These are phyloP conservation scores for Marronus borbonicus DNA, from an alignment of 2,888 invertebrate species.

Conservation along the genomic window DNA sequence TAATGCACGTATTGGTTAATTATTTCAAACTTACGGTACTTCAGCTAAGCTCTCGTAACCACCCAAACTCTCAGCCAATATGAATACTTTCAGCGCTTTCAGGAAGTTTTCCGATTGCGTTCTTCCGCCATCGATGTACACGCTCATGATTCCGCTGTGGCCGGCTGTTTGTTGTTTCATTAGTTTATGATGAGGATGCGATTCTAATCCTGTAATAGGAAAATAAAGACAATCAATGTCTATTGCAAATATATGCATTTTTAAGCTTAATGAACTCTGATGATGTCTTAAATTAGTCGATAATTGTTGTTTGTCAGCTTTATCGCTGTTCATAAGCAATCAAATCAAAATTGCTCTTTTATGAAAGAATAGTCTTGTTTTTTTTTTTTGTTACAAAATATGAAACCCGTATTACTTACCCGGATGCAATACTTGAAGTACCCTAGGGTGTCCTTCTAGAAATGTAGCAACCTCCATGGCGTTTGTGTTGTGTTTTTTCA, in stretches of 20 bases:
- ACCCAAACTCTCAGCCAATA: conserved; percentile 94
- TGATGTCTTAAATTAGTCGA: too few species aligned
- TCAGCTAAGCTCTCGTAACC: conserved; percentile 96
- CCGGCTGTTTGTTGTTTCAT: conserved; percentile 87
- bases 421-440: conserved; percentile 89
- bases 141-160: conserved; percentile 93
- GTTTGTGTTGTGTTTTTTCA: conserved; percentile 90
- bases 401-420: conserved; percentile 69
- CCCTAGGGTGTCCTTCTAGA: conserved; percentile 84
- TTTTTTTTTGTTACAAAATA: too few species aligned
- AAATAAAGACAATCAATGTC: conserved; percentile 25
- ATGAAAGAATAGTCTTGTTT: too few species aligned
- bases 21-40: conserved; percentile 82
- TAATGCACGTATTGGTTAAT: conserved; percentile 8
- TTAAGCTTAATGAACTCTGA: too few species aligned
- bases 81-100: conserved; percentile 84
- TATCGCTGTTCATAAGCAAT: too few species aligned
- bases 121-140: conserved; percentile 86
- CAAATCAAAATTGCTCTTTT: too few species aligned
- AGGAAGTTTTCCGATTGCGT: conserved; percentile 83
- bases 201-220: conserved; percentile 77
- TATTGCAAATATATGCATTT: background rate
- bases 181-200: conserved; percentile 89
- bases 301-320: too few species aligned
- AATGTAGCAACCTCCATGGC: conserved; percentile 85